Evolutionary conservation across 2,113 vertebrate genomes (phyloP), one percentile per base, ranked within the genome.

Genomic region (Xenopus borealis): DNA sequence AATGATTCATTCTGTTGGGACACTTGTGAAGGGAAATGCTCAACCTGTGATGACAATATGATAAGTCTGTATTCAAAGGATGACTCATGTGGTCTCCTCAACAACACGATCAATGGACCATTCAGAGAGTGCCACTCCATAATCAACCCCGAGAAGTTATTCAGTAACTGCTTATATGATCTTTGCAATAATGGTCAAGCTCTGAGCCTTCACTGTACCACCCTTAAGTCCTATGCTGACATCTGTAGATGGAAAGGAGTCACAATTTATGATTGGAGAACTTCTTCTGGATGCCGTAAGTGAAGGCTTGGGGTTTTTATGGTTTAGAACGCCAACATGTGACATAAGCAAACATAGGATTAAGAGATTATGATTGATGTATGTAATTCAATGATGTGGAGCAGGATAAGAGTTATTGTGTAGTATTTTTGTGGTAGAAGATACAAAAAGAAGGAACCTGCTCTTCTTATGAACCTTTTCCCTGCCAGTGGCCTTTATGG

Each of bases 131-230:
- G 91, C 50, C 80, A 83, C 47, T 18, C 17, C 19, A 84, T 78
- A 44, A 11, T 91, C 71, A 82, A 87, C 53, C 86, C 90, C 0
- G 12, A 79, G n/a, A 66, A 66, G 11, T 89, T 87, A 74, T 81
- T 89, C 72, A 40, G 84, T 30, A 83, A 58, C 69, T 93, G 91
- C 45, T 83, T 89, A 62, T 85, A 83, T 63, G 89, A 88, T 58
- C 78, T 89, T 80, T 91, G 89, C 72, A 53, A 78, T 2, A 86
- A 82, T 72, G 79, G 83, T 1, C 88, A 88, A 23, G 80, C 86
- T 71, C 83, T 75, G 71, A 78, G 72, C 66, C 80, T 87, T 79
- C 75, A 89, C 46, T 92, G 89, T 68, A 83, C 88, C 27, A 84
- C 86, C 2, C 62, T 92, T 23, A 79, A 83, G 66, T 82, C 85